These are phyloP conservation scores for Montipora capitata DNA, from an alignment of 92 coral and sea anemone species.

Conservation along the genomic window DNA sequence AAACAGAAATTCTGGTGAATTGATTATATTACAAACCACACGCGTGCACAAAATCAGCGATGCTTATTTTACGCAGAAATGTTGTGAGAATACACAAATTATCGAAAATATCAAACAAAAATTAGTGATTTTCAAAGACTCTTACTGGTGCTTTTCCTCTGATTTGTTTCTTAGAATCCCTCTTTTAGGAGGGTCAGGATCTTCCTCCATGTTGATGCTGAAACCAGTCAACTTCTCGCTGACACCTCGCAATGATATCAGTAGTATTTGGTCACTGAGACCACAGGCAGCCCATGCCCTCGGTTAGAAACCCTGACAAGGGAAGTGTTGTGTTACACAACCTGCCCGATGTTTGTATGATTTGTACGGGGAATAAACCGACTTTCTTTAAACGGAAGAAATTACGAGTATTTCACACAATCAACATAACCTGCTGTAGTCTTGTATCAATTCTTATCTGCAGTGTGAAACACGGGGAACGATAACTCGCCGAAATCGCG, in stretches of 20 bases:
- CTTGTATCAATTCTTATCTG: too few species aligned
- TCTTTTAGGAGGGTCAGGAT: constrained; percentile 64
- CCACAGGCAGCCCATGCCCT: too few species aligned
- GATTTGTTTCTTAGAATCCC: constrained; percentile 92
- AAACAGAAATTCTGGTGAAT: background rate
- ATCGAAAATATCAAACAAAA: background rate
- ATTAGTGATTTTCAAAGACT: background rate
- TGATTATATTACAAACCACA: background rate
- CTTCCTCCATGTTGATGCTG: constrained; percentile 58
- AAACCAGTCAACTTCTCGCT: constrained; percentile 8
- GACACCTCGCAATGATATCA: background rate
- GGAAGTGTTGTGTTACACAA: too few species aligned
- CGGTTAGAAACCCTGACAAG: too few species aligned
- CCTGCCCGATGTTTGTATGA: too few species aligned
- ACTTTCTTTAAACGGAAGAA: too few species aligned
- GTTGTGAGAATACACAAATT: background rate
- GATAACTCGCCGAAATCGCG: too few species aligned
- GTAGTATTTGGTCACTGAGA: background rate
- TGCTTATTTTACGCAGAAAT: background rate
- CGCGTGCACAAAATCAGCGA: constrained; percentile 41
- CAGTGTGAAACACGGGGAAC: too few species aligned
- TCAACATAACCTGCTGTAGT: too few species aligned
- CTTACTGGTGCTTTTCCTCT: constrained; percentile 96
- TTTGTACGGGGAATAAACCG: too few species aligned
- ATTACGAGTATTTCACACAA: too few species aligned